These are phyloP conservation scores for Aegypius monachus DNA, from an alignment of 2,113 vertebrate genomes.

Conservation along the genomic window DNA sequence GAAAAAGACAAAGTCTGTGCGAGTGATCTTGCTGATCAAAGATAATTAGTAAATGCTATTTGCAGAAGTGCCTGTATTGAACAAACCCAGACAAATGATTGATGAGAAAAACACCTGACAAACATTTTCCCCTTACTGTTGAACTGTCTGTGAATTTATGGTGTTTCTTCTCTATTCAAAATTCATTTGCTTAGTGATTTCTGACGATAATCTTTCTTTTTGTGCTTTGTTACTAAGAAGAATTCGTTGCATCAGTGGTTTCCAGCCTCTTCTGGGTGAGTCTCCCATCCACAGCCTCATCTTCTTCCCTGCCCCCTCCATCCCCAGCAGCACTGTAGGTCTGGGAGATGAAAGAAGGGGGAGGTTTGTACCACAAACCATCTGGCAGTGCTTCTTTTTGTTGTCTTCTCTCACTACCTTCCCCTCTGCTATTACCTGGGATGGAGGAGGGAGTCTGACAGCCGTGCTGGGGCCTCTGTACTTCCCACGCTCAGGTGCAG, in stretches of 20 bases:
- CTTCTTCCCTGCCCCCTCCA: neutral
- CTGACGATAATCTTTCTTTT: neutral
- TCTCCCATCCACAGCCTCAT: neutral
- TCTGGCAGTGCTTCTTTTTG: neutral
- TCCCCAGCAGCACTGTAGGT: neutral
- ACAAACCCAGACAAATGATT: neutral
- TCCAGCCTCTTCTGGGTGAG: neutral
- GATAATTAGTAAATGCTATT: neutral
- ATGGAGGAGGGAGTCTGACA: neutral
- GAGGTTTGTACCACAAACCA: neutral
- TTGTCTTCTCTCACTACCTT: neutral
- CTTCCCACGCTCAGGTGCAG: neutral
- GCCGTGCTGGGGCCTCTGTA: neutral
- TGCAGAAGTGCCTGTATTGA: neutral
- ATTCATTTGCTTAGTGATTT: neutral
- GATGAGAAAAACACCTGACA: neutral
- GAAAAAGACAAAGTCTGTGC: neutral
- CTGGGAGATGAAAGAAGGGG: neutral
- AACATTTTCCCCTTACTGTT: neutral
- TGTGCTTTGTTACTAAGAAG: neutral
- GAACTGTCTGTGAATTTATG: neutral
- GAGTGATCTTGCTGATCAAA: neutral
- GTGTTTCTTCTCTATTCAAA: neutral
- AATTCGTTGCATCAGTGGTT: neutral
- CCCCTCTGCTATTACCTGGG: neutral